These are phyloP conservation scores for Tetramorium alpestre DNA, from an alignment of 1,140 invertebrate species.

Conservation along the genomic window DNA sequence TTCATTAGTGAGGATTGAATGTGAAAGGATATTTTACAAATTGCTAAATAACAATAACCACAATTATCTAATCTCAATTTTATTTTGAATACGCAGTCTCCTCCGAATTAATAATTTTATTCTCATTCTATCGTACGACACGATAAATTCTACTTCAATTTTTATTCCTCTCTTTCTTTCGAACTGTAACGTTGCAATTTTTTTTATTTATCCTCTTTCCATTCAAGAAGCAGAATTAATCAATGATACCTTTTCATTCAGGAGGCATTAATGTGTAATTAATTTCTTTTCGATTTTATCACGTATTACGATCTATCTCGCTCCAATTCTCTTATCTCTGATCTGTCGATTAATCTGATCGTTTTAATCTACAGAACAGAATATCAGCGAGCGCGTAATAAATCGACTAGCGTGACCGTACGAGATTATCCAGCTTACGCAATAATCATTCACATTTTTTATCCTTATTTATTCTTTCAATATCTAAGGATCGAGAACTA, in stretches of 20 bases:
- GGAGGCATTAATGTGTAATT: background rate
- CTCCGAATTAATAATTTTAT: background rate
- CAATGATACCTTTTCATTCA: background rate
- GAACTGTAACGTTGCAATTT: background rate
- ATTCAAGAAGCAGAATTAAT: background rate
- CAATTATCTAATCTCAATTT: background rate
- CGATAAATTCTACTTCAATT: background rate
- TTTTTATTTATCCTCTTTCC: background rate
- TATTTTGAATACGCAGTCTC: background rate
- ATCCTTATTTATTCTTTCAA: background rate
- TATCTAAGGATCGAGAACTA: background rate
- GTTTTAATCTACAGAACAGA: background rate
- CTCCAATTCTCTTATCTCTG: background rate
- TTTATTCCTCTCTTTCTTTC: background rate
- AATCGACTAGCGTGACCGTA: background rate
- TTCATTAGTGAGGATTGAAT: background rate
- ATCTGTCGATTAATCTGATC: background rate
- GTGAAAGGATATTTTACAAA: background rate
- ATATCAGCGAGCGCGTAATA: background rate
- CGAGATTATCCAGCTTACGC: conserved; percentile 1
- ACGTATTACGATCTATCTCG: background rate
- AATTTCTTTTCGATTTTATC: background rate
- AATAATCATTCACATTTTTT: background rate
- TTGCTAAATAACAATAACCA: background rate
- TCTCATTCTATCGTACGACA: background rate